These are phyloP conservation scores for Podarcis muralis DNA, from an alignment of 2,113 vertebrate species.

Conservation along the genomic window DNA sequence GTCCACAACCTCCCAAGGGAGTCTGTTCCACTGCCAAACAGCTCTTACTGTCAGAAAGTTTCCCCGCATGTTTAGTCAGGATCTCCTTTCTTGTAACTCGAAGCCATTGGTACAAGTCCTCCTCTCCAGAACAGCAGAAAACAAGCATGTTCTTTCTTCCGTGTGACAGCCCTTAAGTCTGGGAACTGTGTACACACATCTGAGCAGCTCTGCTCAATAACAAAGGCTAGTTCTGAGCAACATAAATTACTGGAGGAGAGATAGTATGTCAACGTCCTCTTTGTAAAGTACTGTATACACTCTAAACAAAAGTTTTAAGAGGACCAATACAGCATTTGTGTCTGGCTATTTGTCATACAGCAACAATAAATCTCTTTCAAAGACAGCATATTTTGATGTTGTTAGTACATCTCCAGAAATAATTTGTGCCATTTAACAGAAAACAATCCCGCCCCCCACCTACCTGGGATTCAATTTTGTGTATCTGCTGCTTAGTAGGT, in stretches of 20 bases:
- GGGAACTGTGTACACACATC: not conserved
- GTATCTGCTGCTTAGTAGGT: constrained; percentile 15
- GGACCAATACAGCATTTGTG: not conserved
- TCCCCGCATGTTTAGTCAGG: too few relatives aligned
- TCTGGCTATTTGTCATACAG: not conserved
- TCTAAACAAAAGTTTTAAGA: not conserved
- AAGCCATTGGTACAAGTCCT: too few relatives aligned
- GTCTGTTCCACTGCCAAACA: too few relatives aligned
- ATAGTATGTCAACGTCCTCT: not conserved
- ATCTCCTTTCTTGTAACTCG: too few relatives aligned
- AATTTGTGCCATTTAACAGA: not conserved
- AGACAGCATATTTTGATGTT: not conserved
- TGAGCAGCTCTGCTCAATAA: not conserved
- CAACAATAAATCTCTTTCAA: not conserved
- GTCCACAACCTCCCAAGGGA: too few relatives aligned
- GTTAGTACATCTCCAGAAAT: not conserved
- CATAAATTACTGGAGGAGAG: not conserved
- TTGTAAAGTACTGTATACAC: not conserved
- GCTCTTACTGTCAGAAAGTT: too few relatives aligned
- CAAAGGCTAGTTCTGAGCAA: not conserved
- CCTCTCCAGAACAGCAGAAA: too few relatives aligned
- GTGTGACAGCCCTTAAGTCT: not conserved
- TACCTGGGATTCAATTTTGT: not conserved
- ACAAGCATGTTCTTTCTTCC: too few relatives aligned
- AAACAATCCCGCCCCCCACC: not conserved